phyloP scores from a whole-genome alignment of 1,140 invertebrate genomes.

The Danaus plexippus region DNA sequence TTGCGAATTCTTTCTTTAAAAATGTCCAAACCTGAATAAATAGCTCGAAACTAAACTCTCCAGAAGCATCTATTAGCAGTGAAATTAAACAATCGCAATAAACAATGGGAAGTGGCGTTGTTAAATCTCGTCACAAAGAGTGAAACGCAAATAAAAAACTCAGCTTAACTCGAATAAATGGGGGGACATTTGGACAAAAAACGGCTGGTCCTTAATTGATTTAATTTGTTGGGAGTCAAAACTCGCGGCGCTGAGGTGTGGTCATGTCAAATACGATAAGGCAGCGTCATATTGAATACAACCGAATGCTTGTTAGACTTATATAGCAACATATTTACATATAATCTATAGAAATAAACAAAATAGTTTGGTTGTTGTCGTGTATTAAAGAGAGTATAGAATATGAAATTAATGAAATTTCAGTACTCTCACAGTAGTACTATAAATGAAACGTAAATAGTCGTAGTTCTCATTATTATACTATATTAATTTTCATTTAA shows the following conservation, averaged over 20 bases:
- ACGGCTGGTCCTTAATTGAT: constrained; percentile 55
- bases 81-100: constrained; percentile 29
- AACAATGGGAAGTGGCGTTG: constrained; percentile 22
- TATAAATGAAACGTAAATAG: no score
- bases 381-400: no score
- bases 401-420: no score
- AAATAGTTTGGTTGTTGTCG: no score
- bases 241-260: constrained; percentile 31
- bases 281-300: constrained; percentile 10
- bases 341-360: no score
- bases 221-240: constrained; percentile 64
- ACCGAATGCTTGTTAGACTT: no score
- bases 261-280: constrained; percentile 17
- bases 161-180: constrained; percentile 54
- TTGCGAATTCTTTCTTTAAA: no score
- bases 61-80: constrained; percentile 18
- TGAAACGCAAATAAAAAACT: constrained; percentile 42
- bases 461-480: no score
- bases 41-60: constrained; percentile 16
- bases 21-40: no score
- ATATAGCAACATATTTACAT: no score
- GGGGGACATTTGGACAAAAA: constrained; percentile 46
- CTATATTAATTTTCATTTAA: no score
- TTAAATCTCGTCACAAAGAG: constrained; percentile 32
- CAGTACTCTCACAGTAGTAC: no score